Base-by-base conservation (phyloP, 1,140 invertebrate species). In the Meloidogyne chitwoodi region DNA sequence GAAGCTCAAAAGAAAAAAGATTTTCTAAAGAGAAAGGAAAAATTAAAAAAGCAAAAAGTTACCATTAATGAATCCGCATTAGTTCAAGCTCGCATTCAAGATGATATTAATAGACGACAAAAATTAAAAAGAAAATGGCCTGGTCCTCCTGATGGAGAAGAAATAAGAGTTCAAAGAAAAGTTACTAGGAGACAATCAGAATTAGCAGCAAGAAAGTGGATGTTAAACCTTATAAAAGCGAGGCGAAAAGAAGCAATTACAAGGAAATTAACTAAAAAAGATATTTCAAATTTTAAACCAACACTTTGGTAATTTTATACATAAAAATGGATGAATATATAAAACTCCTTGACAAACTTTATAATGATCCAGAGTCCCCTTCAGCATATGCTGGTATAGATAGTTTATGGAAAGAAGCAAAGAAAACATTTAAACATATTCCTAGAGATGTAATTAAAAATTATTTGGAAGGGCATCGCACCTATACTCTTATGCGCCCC, bases 311-410 rank as follows among this genome's bases (percentile, higher is more conserved):
- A 41, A 41, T n/a, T 41, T 41, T 41, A 11, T 10, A 12, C 11
- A 41, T 11, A n/a, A n/a, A n/a, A n/a, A 41, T 41, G 38, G 38
- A 10, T 12, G 38, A 41, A 2, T 41, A 41, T 11, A 41, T 12
- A 41, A 41, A 41, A 41, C 38, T 41, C 38, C 44, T 75, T 2
- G 61, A 75, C 12, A 73, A 77, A n/a, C 10, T 75, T 12, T 75
- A 75, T 56, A 75, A 29, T 6, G 69, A 75, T 27, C 70, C 74
- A n/a, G 12, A 44, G 12, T n/a, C n/a, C n/a, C n/a, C n/a, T n/a
- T n/a, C n/a, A n/a, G n/a, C n/a, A n/a, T n/a, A n/a, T n/a, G n/a
- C n/a, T n/a, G n/a, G n/a, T n/a, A n/a, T n/a, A n/a, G n/a, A n/a
- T n/a, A n/a, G n/a, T n/a, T n/a, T n/a, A n/a, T n/a, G n/a, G n/a